Conservation (phyloP, 2,113 vertebrate genomes). For the Burhinus bistriatus region DNA sequence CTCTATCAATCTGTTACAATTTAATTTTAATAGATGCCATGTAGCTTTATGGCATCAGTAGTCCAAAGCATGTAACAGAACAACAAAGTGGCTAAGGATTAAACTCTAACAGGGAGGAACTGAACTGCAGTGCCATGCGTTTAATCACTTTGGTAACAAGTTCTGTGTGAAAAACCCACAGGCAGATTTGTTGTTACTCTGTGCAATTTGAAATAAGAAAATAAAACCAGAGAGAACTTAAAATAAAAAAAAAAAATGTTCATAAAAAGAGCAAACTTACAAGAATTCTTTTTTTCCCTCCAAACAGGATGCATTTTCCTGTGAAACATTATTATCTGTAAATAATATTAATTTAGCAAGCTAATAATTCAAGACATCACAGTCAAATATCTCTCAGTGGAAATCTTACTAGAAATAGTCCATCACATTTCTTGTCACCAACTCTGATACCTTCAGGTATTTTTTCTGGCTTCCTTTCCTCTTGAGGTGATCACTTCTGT, state of each 20-base stretch:
- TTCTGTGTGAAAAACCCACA: background rate
- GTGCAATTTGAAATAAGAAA: background rate
- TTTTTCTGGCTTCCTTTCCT: background rate
- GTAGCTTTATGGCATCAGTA: background rate
- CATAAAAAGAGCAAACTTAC: background rate
- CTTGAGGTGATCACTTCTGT: background rate
- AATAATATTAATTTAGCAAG: background rate
- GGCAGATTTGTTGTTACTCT: background rate
- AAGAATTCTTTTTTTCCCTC: background rate
- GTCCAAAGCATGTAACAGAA: background rate
- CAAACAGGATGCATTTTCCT: background rate
- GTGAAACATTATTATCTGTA: background rate
- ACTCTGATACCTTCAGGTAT: background rate
- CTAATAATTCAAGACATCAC: background rate
- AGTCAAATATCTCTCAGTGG: background rate
- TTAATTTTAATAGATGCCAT: constrained; percentile 1
- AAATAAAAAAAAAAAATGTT: background rate
- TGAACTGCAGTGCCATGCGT: background rate
- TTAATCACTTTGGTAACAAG: background rate
- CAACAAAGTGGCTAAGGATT: background rate
- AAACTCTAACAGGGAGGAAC: background rate
- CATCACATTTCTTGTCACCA: background rate
- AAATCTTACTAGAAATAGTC: background rate
- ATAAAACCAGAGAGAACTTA: background rate
- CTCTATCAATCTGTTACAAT: background rate